Conservation (phyloP, 2,888 invertebrate genomes). For the Melikaiella ostensackeni region DNA sequence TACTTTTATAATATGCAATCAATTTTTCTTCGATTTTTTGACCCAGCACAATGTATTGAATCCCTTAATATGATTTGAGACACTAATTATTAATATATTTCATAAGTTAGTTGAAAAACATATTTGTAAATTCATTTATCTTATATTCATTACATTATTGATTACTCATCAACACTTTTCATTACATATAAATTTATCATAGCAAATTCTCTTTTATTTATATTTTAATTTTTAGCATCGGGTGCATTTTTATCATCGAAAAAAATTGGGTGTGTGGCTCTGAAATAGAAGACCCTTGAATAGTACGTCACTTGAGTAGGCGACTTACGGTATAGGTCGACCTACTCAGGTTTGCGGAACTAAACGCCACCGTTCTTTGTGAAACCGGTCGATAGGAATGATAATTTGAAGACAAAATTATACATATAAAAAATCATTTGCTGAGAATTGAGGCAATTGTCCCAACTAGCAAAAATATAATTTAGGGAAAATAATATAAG, state of each 20-base stretch:
- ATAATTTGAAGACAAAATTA: background rate
- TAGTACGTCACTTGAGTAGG: background rate
- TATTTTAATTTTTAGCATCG: background rate
- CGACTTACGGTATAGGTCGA: conserved; percentile 36
- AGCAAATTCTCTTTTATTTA: background rate
- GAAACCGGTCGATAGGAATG: conserved; percentile 1
- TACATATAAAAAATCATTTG: background rate
- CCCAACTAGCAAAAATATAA: background rate
- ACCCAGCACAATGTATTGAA: too few relatives aligned
- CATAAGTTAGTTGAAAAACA: too few relatives aligned
- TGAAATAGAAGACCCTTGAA: conserved; percentile 2
- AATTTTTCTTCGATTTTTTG: too few relatives aligned
- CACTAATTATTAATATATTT: too few relatives aligned
- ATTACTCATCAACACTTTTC: too few relatives aligned
- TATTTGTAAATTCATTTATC: too few relatives aligned
- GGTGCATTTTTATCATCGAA: too few relatives aligned
- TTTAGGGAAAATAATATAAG: background rate
- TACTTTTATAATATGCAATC: too few relatives aligned
- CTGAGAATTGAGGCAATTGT: background rate
- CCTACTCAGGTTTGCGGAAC: conserved; percentile 21
- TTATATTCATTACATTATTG: too few relatives aligned
- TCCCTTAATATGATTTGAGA: too few relatives aligned
- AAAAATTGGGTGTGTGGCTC: background rate
- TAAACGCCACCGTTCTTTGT: conserved; percentile 1
- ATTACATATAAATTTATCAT: too few relatives aligned